Conservation (phyloP, 1,140 invertebrate genomes). For the Anadara kagoshimensis region DNA sequence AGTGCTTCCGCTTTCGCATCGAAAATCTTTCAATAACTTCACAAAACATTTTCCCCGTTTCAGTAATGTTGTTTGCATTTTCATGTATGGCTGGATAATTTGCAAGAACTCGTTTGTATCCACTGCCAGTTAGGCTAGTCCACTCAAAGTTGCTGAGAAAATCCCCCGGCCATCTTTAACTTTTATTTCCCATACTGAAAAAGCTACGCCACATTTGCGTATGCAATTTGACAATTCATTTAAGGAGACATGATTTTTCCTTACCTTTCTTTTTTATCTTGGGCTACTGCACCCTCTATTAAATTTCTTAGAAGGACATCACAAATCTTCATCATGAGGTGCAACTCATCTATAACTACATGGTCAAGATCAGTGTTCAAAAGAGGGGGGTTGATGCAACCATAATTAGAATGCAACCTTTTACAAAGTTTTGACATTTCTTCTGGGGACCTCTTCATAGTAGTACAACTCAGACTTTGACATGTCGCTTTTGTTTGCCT, state of each 20-base stretch:
- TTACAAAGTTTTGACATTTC: background rate
- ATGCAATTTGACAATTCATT: slow-evolving; percentile 1
- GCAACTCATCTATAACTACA: slow-evolving; percentile 24
- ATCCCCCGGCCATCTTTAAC: slow-evolving; percentile 18
- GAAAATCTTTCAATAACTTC: no score
- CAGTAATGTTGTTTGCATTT: no score
- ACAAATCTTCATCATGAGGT: slow-evolving; percentile 20
- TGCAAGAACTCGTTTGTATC: slow-evolving; percentile 17
- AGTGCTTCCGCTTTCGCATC: no score
- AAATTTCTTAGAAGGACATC: slow-evolving; percentile 24
- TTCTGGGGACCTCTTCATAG: background rate
- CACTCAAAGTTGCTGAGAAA: slow-evolving; percentile 18
- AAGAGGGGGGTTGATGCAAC: slow-evolving; percentile 5
- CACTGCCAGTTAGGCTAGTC: slow-evolving; percentile 20
- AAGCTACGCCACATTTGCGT: slow-evolving; percentile 9
- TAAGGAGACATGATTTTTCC: background rate
- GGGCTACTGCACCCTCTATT: slow-evolving; percentile 14
- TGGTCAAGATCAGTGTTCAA: slow-evolving; percentile 10
- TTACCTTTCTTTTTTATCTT: slow-evolving; percentile 9
- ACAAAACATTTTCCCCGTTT: no score
- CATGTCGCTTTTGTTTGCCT: slow-evolving; percentile 12
- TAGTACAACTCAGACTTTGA: slow-evolving; percentile 15
- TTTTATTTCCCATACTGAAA: slow-evolving; percentile 24
- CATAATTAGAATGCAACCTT: slow-evolving; percentile 9
- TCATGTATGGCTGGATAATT: no score